A percentile compares a stretch with the other conserved stretches of the same genome.
Conservation (phyloP, 1,140 invertebrate genomes). For the Musca vetustissima region DNA sequence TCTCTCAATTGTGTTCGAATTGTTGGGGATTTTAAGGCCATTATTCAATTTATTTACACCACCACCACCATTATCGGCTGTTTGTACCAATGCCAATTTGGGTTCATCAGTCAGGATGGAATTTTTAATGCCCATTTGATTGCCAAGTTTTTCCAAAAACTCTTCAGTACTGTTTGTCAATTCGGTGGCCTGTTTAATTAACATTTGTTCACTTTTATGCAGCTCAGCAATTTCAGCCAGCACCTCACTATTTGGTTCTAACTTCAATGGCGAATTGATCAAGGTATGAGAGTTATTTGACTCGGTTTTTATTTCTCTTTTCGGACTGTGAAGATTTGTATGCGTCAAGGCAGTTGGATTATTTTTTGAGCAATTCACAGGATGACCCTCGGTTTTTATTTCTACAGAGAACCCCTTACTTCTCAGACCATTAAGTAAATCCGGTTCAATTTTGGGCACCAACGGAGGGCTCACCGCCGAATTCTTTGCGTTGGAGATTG, state of each 20-base stretch:
- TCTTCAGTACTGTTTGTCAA: slow-evolving; percentile 1
- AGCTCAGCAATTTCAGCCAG: slow-evolving; percentile 7
- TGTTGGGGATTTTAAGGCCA: neutral
- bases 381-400: neutral
- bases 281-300: neutral
- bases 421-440: neutral
- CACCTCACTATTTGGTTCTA: slow-evolving; percentile 1
- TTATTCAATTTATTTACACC: neutral
- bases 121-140: slow-evolving; percentile 16
- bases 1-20: no score
- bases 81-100: neutral
- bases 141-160: slow-evolving; percentile 4
- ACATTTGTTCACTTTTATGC: slow-evolving; percentile 8
- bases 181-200: slow-evolving; percentile 8
- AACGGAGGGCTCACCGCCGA: no score
- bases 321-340: neutral
- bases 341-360: neutral
- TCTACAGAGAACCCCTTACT: slow-evolving; percentile 1
- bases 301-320: slow-evolving; percentile 11
- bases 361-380: neutral
- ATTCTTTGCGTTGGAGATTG: no score
- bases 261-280: neutral
- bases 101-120: neutral
- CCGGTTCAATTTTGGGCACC: slow-evolving; percentile 1
- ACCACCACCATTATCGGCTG: no score